Evolutionary conservation across 2,888 invertebrate species (phyloP), one percentile per base, ranked within the genome.

Genomic region (Drosophila flavopinicola): DNA sequence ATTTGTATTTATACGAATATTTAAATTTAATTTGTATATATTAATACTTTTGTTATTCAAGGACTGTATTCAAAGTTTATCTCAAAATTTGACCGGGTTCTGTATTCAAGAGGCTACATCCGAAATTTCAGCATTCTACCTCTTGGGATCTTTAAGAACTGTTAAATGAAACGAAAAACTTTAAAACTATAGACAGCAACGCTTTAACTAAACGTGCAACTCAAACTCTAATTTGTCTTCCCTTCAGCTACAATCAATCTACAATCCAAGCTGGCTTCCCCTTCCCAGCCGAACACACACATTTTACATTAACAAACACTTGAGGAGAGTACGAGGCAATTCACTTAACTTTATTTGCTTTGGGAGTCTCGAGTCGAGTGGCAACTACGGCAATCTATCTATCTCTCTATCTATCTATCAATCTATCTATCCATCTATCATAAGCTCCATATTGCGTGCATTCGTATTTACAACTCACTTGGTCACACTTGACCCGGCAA

Each of bases 261-360:
- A 47, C 30, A 57, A 54, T 59, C 23, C 15, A n/a, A 33, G 42
- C 33, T 24, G 17, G 5, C 17, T 35, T 10, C 10, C 15, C 35
- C 17, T 35, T 15, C 5, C 10, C 10, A 10, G 9, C 33, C 15
- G 15, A 29, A 44, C 37, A 67, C 51, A 56, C 41, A 71, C 64
- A 66, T 71, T 85, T 78, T 67, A 64, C 72, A 78, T 85, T 72
- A 68, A 63, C 72, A 66, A 68, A 64, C 75, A 75, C 60, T 80
- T 60, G 59, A 57, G 58, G 38, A 32, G 59, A 57, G 58, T 41
- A 32, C 60, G 59, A 68, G 63, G 64, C 64, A 75, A 68, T 75
- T 83, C 85, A 79, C 78, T 79, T 75, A 82, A 75, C 58, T 64
- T 64, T 79, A 79, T 79, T 79, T 79, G 85, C 85, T 78, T 78